A percentile compares a stretch with the other conserved stretches of the same genome.
Evolutionary conservation across 2,797 vertebrate species (phyloP).

Genomic region (Vireo griseus): DNA sequence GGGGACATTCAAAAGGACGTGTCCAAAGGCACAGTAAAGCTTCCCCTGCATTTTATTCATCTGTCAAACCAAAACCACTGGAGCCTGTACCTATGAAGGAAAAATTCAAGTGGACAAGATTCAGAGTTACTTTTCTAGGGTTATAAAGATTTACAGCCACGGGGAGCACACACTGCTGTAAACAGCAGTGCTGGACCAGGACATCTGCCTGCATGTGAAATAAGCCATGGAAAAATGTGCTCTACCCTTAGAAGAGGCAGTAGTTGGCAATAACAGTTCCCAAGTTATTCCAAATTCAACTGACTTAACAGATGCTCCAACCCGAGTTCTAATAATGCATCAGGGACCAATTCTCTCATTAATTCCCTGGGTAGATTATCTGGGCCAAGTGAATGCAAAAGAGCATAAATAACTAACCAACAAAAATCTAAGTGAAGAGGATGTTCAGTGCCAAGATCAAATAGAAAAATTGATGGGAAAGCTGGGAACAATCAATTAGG

Average conservation of each 20-base stretch:
- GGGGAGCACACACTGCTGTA: neutral
- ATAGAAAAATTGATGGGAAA: neutral
- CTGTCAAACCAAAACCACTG: neutral
- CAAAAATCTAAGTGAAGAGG: neutral
- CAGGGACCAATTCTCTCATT: neutral
- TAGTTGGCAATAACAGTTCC: neutral
- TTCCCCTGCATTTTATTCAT: neutral
- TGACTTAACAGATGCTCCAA: neutral
- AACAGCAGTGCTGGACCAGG: neutral
- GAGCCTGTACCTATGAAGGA: neutral
- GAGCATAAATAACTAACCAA: neutral
- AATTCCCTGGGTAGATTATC: neutral
- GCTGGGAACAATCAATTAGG: neutral
- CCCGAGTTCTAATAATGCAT: neutral
- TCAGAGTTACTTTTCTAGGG: neutral
- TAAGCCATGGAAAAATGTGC: neutral
- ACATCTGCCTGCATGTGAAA: neutral
- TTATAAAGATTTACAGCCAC: neutral
- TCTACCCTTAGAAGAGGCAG: neutral
- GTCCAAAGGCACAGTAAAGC: neutral
- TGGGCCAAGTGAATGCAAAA: neutral
- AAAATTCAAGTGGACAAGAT: neutral
- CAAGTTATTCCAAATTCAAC: neutral
- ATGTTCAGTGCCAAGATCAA: neutral
- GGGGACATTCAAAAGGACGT: neutral